Base-by-base conservation (phyloP, 2,797 vertebrate species). In the Sebastiscus albofasciatus region DNA sequence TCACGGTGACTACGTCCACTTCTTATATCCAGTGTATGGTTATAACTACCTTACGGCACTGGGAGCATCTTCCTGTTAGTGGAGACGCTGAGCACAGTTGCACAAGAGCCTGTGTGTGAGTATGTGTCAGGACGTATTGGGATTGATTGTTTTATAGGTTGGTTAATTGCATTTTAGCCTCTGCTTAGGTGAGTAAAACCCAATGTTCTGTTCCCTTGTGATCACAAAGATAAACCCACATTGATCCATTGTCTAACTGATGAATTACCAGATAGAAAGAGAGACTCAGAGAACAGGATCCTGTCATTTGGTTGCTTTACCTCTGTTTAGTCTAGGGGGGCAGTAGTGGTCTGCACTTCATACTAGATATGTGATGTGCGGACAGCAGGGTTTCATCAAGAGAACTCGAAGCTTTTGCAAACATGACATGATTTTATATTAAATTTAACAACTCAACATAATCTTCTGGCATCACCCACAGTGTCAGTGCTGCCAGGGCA, bases 161-260 rank as follows among this genome's bases (percentile, higher is more conserved):
- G 6, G 6, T 64, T 83, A 86, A 91, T 88, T 87, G 61, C 12
- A 72, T 91, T 90, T 80, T 16, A 83, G 55, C 1, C 42, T 59
- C 56, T 75, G 69, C 22, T 69, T 56, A 20, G 46, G 66, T 61
- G 73, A 71, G 46, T 56, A 75, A 66, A 83, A 82, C 79, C 72
- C 81, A 85, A 90, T 92, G 89, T 93, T 90, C 89, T 91, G 79
- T 90, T 85, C 49, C 59, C 46, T 4, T 68, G 79, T 72, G 74
- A 80, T 67, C 65, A 81, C 29, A 79, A 62, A 68, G 58, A 82
- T 54, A 77, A 87, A 90, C 61, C 36, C 64, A 31, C 56, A 67
- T 49, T 70, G 56, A 76, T 66, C 36, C 18, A 14, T 55, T 67
- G 54, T 59, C 59, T 79, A 62, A 75, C 14, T 72, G 58, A 75